These are phyloP conservation scores for Tragelaphus scriptus DNA, from an alignment of 2,113 vertebrate genomes.

Conservation along the genomic window DNA sequence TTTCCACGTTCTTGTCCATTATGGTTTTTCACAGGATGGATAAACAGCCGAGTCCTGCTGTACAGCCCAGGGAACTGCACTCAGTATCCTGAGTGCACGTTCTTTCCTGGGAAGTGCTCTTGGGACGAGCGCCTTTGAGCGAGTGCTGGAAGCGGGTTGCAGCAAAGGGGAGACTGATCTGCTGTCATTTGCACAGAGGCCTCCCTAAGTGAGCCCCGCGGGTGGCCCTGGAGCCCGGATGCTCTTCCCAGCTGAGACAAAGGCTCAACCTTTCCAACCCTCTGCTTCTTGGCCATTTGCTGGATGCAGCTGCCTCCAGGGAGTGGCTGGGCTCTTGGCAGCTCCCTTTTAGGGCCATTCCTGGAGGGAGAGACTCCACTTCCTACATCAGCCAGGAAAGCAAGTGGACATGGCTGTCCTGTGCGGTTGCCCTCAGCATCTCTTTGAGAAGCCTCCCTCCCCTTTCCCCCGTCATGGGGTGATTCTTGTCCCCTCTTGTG, in stretches of 20 bases:
- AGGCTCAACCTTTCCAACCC: not conserved
- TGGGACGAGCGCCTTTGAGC: not conserved
- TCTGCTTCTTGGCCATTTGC: not conserved
- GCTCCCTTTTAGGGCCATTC: not conserved
- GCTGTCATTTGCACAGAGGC: not conserved
- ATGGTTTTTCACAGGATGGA: not conserved
- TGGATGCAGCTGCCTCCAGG: not conserved
- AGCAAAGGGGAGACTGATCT: not conserved
- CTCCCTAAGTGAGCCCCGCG: fast-evolving
- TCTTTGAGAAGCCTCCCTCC: not conserved
- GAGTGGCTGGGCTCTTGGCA: not conserved
- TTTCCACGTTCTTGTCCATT: not conserved
- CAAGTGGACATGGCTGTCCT: fast-evolving
- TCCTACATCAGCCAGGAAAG: not conserved
- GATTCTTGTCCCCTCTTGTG: not conserved
- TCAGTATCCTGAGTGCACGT: not conserved
- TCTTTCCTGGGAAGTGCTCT: not conserved
- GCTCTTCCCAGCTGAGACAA: not conserved
- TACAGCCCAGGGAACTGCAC: not conserved
- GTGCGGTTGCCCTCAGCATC: fast-evolving
- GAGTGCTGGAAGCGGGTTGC: fast-evolving
- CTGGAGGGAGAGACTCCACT: not conserved
- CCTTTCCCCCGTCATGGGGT: not conserved
- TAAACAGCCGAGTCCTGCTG: not conserved
- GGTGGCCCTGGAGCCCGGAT: not conserved